A percentile compares a stretch with the other conserved stretches of the same genome.
phyloP scores from a whole-genome alignment of 1,140 invertebrate species.

The Anthonomus grandis region DNA sequence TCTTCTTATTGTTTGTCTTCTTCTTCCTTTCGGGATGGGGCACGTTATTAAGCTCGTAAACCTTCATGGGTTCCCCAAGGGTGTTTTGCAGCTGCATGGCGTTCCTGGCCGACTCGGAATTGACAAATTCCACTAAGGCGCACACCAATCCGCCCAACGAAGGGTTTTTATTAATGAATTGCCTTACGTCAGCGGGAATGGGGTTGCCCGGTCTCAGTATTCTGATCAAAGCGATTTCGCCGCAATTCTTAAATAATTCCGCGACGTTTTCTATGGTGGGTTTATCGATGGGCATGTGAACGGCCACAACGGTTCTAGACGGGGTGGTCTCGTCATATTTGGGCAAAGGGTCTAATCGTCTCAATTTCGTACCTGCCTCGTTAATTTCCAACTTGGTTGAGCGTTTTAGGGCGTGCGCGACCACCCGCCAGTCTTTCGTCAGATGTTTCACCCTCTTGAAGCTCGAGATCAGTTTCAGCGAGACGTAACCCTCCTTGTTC shows the following conservation, averaged over 20 bases:
- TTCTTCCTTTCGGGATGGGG: constrained; percentile 58
- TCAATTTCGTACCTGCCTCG: constrained; percentile 85
- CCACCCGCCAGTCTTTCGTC: constrained; percentile 89
- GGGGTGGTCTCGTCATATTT: constrained; percentile 87
- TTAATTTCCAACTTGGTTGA: constrained; percentile 87
- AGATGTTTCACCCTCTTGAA: constrained; percentile 90
- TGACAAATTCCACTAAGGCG: constrained; percentile 86
- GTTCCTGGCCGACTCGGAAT: constrained; percentile 77
- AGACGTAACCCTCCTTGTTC: constrained; percentile 93
- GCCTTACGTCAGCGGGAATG: constrained; percentile 81
- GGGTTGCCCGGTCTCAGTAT: constrained; percentile 83
- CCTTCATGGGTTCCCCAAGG: constrained; percentile 45
- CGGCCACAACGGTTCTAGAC: constrained; percentile 84
- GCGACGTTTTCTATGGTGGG: constrained; percentile 84
- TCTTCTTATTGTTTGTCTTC: constrained; percentile 50
- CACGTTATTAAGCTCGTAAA: constrained; percentile 58
- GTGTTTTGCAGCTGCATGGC: constrained; percentile 61
- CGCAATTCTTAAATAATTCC: constrained; percentile 80
- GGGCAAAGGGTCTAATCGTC: constrained; percentile 79
- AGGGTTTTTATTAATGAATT: constrained; percentile 87
- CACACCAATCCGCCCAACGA: constrained; percentile 79
- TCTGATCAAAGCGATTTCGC: constrained; percentile 82
- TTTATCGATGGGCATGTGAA: constrained; percentile 78
- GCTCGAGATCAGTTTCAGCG: constrained; percentile 88
- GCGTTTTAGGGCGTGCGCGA: constrained; percentile 74